Conservation (phyloP, 2,113 vertebrate genomes). For the Varanus salvator region DNA sequence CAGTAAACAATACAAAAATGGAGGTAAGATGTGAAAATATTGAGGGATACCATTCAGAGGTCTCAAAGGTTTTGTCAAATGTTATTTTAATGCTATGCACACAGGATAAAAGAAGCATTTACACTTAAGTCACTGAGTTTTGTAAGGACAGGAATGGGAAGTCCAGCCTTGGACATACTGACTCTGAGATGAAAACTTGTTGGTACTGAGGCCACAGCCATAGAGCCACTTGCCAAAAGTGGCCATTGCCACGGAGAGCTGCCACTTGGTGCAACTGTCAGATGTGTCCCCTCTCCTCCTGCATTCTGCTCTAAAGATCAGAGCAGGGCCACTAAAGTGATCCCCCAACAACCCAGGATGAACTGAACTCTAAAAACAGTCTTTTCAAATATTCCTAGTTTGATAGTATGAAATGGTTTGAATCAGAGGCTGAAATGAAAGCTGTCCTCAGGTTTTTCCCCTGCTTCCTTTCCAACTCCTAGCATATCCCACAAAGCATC, state of each 20-base stretch:
- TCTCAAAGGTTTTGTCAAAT: not conserved
- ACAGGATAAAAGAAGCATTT: not conserved
- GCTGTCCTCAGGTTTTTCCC: not conserved
- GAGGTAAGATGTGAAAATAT: not conserved
- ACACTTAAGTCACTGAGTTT: not conserved
- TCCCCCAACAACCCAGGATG: no score
- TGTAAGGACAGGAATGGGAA: not conserved
- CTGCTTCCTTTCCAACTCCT: not conserved
- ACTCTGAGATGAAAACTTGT: no score
- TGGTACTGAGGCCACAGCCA: no score
- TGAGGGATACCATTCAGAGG: not conserved
- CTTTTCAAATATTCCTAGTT: not conserved
- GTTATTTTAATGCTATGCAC: not conserved
- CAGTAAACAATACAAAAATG: no score
- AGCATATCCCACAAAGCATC: not conserved
- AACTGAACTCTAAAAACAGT: not conserved
- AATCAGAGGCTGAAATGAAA: not conserved
- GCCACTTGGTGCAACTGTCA: no score
- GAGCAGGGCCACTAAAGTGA: no score
- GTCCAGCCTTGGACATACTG: not conserved
- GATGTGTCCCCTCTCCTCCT: no score
- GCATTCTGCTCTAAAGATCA: no score
- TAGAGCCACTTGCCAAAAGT: no score
- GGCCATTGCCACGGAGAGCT: no score
- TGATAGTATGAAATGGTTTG: not conserved